Evolutionary conservation across 2,113 vertebrate genomes (phyloP).

Genomic region (Sylvilagus bachmani): DNA sequence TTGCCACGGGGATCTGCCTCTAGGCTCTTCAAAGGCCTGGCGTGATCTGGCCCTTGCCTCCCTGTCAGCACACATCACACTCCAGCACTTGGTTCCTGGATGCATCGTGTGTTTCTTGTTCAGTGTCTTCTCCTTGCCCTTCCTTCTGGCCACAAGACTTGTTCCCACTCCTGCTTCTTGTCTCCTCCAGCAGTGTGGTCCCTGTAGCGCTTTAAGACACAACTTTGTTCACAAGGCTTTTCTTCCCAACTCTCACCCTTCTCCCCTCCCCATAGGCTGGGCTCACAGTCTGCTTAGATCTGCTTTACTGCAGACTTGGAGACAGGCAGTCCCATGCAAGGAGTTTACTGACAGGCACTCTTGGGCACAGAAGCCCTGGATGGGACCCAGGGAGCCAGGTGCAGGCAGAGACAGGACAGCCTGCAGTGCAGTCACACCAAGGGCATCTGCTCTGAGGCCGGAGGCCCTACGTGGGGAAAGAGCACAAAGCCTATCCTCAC

Average conservation of each 20-base stretch:
- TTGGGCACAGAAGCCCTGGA: neutral
- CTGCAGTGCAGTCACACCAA: neutral
- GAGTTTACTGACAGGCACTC: neutral
- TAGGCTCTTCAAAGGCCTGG: neutral
- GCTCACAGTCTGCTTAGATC: neutral
- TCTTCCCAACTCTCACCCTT: neutral
- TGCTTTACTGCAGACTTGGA: neutral
- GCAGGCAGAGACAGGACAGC: neutral
- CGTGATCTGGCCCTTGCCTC: neutral
- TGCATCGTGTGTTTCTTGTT: neutral
- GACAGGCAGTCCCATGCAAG: neutral
- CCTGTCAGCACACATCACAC: neutral
- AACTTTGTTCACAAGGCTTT: neutral
- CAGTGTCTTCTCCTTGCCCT: neutral
- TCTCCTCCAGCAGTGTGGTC: neutral
- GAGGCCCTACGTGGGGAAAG: neutral
- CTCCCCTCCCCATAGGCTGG: neutral
- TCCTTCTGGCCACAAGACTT: neutral
- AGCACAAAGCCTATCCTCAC: no score
- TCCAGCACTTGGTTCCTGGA: neutral
- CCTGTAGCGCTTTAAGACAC: neutral
- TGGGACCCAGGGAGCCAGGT: neutral
- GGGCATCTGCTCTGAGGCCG: neutral
- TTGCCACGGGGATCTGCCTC: neutral
- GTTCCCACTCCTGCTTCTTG: neutral